Evolutionary conservation across 2,113 vertebrate genomes (phyloP).

Genomic region (Accipiter cooperii): DNA sequence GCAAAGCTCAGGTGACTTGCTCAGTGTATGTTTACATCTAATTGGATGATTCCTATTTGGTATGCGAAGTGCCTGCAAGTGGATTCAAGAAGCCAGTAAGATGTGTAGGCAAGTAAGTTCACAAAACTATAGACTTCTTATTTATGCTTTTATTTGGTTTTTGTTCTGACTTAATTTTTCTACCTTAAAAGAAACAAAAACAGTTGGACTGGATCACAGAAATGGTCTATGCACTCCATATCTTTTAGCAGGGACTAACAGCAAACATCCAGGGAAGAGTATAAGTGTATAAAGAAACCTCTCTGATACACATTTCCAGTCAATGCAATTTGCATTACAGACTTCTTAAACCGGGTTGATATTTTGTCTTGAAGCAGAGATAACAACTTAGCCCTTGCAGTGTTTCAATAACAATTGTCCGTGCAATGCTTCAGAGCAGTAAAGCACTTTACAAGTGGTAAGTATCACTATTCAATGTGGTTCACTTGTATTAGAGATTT

Average conservation of each 20-base stretch:
- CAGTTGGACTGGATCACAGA: neutral
- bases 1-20: neutral
- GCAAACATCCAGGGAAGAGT: neutral
- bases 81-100: neutral
- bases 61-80: neutral
- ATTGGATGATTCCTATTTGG: neutral
- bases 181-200: neutral
- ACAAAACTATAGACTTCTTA: neutral
- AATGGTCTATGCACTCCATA: neutral
- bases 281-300: neutral
- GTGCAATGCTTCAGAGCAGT: neutral
- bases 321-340: neutral
- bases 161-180: neutral
- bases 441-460: neutral
- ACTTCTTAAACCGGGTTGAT: neutral
- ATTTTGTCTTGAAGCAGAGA: neutral
- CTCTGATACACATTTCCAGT: neutral
- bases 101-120: neutral
- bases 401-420: neutral
- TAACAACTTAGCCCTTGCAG: neutral
- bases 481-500: conserved; percentile 6
- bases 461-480: conserved; percentile 2
- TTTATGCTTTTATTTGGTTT: neutral
- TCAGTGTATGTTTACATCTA: neutral
- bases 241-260: neutral